phyloP scores from a whole-genome alignment of 1,140 invertebrate genomes.

The Cydia fagiglandana region DNA sequence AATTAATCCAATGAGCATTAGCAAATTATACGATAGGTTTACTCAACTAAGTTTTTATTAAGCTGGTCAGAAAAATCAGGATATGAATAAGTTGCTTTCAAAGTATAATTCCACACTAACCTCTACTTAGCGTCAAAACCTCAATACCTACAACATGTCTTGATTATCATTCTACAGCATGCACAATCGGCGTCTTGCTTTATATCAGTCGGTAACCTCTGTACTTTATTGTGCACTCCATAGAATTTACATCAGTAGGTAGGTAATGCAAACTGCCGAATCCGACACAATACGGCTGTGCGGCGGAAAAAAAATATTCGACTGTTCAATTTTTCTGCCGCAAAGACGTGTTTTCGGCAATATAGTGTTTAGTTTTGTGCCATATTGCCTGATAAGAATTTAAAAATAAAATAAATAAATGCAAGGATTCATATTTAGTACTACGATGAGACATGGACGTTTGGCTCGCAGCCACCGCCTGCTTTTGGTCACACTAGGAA shows the following conservation, averaged over 20 bases:
- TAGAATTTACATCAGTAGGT: too few species aligned
- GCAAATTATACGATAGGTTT: not conserved
- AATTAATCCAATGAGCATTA: not conserved
- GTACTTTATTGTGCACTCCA: too few species aligned
- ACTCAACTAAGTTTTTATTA: not conserved
- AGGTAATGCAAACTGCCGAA: too few species aligned
- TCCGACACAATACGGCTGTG: too few species aligned
- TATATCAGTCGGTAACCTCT: too few species aligned
- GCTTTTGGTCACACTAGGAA: constrained; percentile 49
- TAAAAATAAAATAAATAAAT: not conserved
- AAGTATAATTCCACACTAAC: not conserved
- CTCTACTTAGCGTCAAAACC: not conserved
- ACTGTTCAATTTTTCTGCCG: too few species aligned
- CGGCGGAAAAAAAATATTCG: too few species aligned
- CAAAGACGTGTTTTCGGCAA: too few species aligned
- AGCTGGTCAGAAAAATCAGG: not conserved
- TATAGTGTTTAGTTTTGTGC: too few species aligned
- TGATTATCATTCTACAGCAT: not conserved
- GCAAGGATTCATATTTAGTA: not conserved
- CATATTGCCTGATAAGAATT: too few species aligned
- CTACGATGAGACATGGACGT: not conserved
- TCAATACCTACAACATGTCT: not conserved
- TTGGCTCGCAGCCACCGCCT: constrained; percentile 53
- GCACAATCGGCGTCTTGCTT: too few species aligned
- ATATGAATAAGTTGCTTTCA: not conserved